A percentile compares a stretch with the other conserved stretches of the same genome.
Evolutionary conservation across 2,113 vertebrate genomes (phyloP).

Genomic region (Poecilia latipinna): DNA sequence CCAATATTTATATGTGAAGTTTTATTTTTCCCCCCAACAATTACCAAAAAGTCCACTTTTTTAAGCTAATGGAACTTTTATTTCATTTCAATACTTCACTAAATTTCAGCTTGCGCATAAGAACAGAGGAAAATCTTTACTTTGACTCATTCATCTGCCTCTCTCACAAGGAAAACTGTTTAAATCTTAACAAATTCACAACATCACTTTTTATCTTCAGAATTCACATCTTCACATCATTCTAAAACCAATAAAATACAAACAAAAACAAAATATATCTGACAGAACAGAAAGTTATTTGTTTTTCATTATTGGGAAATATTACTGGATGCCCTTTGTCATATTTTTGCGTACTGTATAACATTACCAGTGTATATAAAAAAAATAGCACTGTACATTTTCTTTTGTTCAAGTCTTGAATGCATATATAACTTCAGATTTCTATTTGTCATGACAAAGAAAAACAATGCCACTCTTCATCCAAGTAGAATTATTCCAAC

Average conservation of each 20-base stretch:
- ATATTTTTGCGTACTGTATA: background rate
- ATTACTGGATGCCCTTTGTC: background rate
- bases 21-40: background rate
- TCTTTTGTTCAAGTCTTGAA: background rate
- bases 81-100: background rate
- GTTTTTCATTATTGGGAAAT: background rate
- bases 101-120: slow-evolving; percentile 2
- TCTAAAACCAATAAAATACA: background rate
- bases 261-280: background rate
- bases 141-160: background rate
- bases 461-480: slow-evolving; percentile 7
- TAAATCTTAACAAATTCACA: background rate
- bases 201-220: slow-evolving; percentile 31
- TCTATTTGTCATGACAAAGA: background rate
- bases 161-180: background rate
- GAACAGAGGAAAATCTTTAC: background rate
- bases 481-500: slow-evolving; percentile 4
- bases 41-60: background rate
- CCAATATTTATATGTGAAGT: background rate
- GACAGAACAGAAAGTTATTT: slow-evolving; percentile 3
- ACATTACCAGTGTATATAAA: background rate
- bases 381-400: background rate
- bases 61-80: background rate
- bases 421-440: background rate
- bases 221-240: slow-evolving; percentile 17